Conservation (phyloP, 2,797 vertebrate genomes). For the Phataginus tricuspis region DNA sequence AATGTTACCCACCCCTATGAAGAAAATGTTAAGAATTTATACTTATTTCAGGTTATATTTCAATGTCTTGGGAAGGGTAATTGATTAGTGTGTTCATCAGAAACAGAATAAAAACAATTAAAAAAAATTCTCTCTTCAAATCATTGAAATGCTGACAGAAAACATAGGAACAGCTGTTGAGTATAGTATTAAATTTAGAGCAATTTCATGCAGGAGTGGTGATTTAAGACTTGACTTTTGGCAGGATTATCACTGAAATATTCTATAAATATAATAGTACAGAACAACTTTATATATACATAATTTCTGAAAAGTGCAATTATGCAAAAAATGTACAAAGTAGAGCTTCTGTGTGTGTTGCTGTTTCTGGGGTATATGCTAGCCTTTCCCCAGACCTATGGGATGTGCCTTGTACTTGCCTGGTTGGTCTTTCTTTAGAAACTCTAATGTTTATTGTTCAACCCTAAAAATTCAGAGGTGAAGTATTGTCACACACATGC, state of each 20-base stretch:
- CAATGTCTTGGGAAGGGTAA: slow-evolving; percentile 14
- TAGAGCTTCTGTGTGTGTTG: background rate
- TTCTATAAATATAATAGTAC: slow-evolving; percentile 30
- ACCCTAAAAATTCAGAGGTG: background rate
- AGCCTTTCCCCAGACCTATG: background rate
- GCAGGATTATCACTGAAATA: background rate
- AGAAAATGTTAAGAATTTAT: slow-evolving; percentile 37
- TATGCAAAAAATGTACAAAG: background rate
- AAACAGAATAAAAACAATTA: slow-evolving; percentile 46
- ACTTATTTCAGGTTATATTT: slow-evolving; percentile 10
- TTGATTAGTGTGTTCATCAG: slow-evolving; percentile 18
- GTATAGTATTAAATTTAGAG: slow-evolving; percentile 55
- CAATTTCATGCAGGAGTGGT: background rate
- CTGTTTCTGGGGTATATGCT: background rate
- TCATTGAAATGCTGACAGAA: slow-evolving; percentile 43
- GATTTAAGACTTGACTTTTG: slow-evolving; percentile 48
- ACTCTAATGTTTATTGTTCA: background rate
- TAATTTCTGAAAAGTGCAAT: slow-evolving; percentile 47
- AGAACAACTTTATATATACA: slow-evolving; percentile 28
- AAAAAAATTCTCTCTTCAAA: slow-evolving; percentile 31
- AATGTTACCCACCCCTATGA: background rate
- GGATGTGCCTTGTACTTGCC: background rate
- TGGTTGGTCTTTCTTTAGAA: background rate
- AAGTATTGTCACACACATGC: background rate
- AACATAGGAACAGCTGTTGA: background rate